These are phyloP conservation scores for Parazoanthus darwini DNA, from an alignment of 92 coral and sea anemone genomes.

Conservation along the genomic window DNA sequence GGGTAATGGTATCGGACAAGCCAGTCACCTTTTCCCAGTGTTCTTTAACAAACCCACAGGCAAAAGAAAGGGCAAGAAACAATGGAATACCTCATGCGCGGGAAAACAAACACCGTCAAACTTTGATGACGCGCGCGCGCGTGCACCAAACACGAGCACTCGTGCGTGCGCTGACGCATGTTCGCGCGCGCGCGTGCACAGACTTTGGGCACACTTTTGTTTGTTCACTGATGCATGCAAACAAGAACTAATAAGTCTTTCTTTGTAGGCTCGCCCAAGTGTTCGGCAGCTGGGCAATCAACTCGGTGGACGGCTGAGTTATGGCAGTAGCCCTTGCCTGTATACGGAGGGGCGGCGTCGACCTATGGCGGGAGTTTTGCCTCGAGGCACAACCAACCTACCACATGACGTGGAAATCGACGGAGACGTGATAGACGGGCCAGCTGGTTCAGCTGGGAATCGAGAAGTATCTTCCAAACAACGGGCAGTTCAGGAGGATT, in stretches of 20 bases:
- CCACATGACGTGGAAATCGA: constrained; percentile 35
- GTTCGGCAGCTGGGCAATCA: constrained; percentile 25
- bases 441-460: background rate
- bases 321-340: constrained; percentile 8
- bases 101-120: too few relatives aligned
- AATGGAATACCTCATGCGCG: too few relatives aligned
- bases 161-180: too few relatives aligned
- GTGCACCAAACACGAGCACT: too few relatives aligned
- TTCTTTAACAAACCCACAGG: too few relatives aligned
- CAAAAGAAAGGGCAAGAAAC: too few relatives aligned
- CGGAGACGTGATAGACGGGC: constrained; percentile 2
- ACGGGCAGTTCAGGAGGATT: background rate
- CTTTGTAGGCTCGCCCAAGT: constrained; percentile 32
- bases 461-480: background rate
- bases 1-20: too few relatives aligned
- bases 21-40: too few relatives aligned
- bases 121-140: too few relatives aligned
- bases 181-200: too few relatives aligned
- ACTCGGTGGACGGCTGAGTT: constrained; percentile 3
- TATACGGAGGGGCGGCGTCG: background rate
- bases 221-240: background rate
- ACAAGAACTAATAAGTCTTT: background rate
- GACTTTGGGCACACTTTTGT: background rate
- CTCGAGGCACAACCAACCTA: background rate
- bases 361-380: background rate